Evolutionary conservation across 2,113 vertebrate genomes (phyloP).

Genomic region (Glaucidium brasilianum): DNA sequence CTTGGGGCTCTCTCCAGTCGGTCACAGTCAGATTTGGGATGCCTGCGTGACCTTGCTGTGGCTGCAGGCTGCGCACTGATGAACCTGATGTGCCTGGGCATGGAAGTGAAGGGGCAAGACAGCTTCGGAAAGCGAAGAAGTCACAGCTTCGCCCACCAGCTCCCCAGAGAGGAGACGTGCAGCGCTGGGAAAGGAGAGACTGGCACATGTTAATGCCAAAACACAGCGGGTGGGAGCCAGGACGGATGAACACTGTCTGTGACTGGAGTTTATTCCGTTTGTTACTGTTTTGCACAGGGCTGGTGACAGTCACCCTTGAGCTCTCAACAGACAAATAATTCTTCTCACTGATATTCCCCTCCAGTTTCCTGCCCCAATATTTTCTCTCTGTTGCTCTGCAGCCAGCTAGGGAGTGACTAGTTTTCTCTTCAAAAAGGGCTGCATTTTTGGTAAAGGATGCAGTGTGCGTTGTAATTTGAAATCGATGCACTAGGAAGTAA

Average conservation of each 20-base stretch:
- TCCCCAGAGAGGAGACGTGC: neutral
- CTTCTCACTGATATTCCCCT: neutral
- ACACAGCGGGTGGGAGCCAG: neutral
- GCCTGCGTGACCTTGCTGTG: rapidly evolving
- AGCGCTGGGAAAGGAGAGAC: rapidly evolving
- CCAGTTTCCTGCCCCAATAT: neutral
- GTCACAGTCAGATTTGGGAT: rapidly evolving
- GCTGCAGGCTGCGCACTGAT: neutral
- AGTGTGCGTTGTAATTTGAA: neutral
- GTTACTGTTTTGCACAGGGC: neutral
- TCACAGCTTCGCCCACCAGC: rapidly evolving
- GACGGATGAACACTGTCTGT: rapidly evolving
- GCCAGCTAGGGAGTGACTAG: neutral
- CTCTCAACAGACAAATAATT: neutral
- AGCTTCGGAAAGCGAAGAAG: neutral
- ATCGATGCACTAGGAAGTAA: neutral
- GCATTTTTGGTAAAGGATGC: neutral
- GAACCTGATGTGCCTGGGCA: too few species aligned
- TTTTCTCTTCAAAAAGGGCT: neutral
- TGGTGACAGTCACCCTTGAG: neutral
- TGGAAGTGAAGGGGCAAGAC: neutral
- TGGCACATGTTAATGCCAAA: rapidly evolving
- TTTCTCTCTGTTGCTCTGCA: neutral
- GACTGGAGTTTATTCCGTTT: neutral
- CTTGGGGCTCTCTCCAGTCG: neutral